Percentiles rank a stretch among this genome's conserved stretches.
These are phyloP conservation scores for Oscheius sp. DNA, from an alignment of 2,888 invertebrate genomes.

Conservation along the genomic window DNA sequence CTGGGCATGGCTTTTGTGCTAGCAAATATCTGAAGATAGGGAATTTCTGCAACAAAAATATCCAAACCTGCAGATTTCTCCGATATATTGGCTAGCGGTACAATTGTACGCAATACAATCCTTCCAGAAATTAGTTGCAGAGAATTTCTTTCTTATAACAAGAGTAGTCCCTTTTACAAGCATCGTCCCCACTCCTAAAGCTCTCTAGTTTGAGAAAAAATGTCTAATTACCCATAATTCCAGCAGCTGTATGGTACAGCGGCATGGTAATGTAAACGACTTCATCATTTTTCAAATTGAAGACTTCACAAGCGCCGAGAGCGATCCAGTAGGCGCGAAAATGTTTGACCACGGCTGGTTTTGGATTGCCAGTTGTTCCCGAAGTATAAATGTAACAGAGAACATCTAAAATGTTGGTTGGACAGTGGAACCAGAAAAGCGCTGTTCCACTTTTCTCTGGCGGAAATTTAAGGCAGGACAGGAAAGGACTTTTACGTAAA, in stretches of 20 bases:
- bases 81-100: constrained; percentile 75
- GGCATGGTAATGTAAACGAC: constrained; percentile 92
- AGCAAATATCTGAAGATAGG: constrained; percentile 74
- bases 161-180: constrained; percentile 81
- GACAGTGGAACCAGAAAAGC: no score
- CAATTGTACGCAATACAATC: constrained; percentile 61
- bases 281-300: constrained; percentile 78
- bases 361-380: constrained; percentile 96
- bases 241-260: constrained; percentile 95
- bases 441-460: no score
- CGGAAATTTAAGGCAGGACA: no score
- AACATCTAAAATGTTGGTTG: constrained; percentile 64
- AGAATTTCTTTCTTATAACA: constrained; percentile 89
- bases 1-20: constrained; percentile 74
- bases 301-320: constrained; percentile 51
- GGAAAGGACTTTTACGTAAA: no score
- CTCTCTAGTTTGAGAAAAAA: background rate
- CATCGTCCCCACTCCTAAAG: constrained; percentile 49
- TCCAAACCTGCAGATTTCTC: constrained; percentile 75
- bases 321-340: constrained; percentile 78
- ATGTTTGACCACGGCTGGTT: constrained; percentile 94
- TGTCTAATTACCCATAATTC: constrained; percentile 77
- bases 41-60: no score
- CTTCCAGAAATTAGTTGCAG: constrained; percentile 89
- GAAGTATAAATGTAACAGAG: constrained; percentile 96